Evolutionary conservation across 2,797 vertebrate species (phyloP).

Genomic region (Steatocranus sp.): DNA sequence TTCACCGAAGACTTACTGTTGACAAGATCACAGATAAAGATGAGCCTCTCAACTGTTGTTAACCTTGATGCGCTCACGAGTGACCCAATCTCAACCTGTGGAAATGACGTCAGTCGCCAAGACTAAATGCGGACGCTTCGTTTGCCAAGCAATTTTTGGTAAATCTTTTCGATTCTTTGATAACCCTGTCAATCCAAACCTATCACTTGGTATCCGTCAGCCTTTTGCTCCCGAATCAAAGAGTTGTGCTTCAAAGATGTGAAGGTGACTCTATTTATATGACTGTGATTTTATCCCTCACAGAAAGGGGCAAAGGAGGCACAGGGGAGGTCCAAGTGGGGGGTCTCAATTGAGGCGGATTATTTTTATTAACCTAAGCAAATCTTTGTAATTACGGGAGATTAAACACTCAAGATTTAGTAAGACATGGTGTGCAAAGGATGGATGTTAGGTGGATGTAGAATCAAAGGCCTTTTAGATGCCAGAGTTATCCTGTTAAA

Average conservation of each 20-base stretch:
- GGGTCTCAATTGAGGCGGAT: slow-evolving; percentile 71
- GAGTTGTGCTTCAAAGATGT: slow-evolving; percentile 16
- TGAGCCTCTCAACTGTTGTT: slow-evolving; percentile 71
- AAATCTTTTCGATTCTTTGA: background rate
- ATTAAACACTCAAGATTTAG: slow-evolving; percentile 77
- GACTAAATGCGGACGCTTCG: background rate
- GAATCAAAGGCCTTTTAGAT: slow-evolving; percentile 56
- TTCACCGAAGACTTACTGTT: slow-evolving; percentile 38
- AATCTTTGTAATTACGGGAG: slow-evolving; percentile 80
- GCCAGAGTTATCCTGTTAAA: slow-evolving; percentile 58
- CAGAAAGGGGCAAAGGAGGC: slow-evolving; percentile 66
- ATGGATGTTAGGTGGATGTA: slow-evolving; percentile 31
- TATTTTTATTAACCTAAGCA: slow-evolving; percentile 77
- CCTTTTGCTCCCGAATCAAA: slow-evolving; percentile 12
- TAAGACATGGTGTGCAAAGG: slow-evolving; percentile 53
- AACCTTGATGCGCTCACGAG: slow-evolving; percentile 54
- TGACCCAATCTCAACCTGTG: slow-evolving; percentile 42
- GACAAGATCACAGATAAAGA: slow-evolving; percentile 70
- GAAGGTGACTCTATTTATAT: slow-evolving; percentile 68
- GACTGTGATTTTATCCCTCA: slow-evolving; percentile 63
- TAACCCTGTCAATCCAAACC: background rate
- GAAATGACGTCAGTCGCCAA: slow-evolving; percentile 57
- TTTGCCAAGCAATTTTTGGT: background rate
- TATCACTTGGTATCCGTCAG: background rate
- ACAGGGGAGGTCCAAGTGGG: slow-evolving; percentile 69